Base-by-base conservation (phyloP, 2,113 vertebrate species). In the Hippocampus guttulatus region DNA sequence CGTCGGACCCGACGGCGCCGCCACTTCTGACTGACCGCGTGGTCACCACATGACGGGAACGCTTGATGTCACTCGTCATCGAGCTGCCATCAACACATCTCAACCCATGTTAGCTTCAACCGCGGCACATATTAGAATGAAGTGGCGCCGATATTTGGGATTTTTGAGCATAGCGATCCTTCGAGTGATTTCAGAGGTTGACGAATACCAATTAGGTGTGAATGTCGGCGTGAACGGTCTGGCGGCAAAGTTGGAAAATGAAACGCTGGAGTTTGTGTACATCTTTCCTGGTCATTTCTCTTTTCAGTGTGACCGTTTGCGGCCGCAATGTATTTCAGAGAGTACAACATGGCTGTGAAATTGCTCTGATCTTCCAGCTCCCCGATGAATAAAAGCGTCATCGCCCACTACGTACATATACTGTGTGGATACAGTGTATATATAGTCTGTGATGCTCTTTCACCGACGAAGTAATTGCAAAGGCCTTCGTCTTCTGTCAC, bases 401-500 rank as follows among this genome's bases (percentile, higher is more conserved):
- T 83, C 81, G 63, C 74, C 63, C 79, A 70, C 85, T 63, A 74
- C 40, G 75, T 65, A 71, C 38, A 75, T 70, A 68, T 69, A 69
- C 7, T 40, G 18, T 69, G 62, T 27, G 23, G 66, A 6, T 5
- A n/a, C 33, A 6, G 33, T 38, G 33, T 63, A 41, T 69, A 45
- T 63, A 40, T 67, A 47, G 76, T 77, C 77, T 69, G 52, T 47
- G 45, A 66, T 33, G 33, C 83, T 75, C 75, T 83, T 54, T 86
- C 60, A 81, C 81, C 73, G 73, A 69, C 61, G 57, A 49, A 81
- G 78, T 85, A 89, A 90, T 85, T 88, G 74, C 73, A 83, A 82
- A 80, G 80, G 74, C 78, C 64, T 81, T 69, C 58, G 67, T 85
- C 83, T 81, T 75, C 73, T 76, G 55, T 62, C 65, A 67, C 67